These are phyloP conservation scores for Orthonevra nobilis DNA, from an alignment of 2,888 invertebrate genomes.

Conservation along the genomic window DNA sequence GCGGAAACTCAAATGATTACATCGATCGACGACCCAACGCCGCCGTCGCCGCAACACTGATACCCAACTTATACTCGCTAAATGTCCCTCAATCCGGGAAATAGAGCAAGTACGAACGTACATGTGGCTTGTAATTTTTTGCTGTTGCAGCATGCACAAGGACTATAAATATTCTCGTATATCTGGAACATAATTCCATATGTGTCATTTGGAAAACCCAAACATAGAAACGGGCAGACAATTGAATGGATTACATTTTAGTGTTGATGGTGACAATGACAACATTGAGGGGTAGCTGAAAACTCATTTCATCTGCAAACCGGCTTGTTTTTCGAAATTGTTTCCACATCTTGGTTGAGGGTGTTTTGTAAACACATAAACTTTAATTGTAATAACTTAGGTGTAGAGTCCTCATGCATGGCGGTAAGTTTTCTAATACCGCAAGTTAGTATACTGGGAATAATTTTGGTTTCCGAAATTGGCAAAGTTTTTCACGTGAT, in stretches of 20 bases:
- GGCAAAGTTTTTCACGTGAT: conserved; percentile 50
- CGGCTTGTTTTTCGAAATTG: conserved; percentile 12
- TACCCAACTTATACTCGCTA: conserved; percentile 25
- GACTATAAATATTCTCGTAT: conserved; percentile 13
- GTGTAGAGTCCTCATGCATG: neutral
- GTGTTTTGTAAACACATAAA: conserved; percentile 13
- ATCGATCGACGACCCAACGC: conserved; percentile 46
- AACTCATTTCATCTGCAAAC: no score
- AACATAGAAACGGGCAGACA: neutral
- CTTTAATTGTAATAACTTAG: conserved; percentile 54
- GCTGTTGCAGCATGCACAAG: conserved; percentile 24
- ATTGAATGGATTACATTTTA: conserved; percentile 54
- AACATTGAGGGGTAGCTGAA: conserved; percentile 10
- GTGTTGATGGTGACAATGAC: conserved; percentile 48
- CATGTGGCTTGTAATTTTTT: conserved; percentile 47
- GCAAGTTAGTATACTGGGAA: conserved; percentile 8
- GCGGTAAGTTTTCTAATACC: conserved; percentile 10
- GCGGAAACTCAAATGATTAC: conserved; percentile 37
- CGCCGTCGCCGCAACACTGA: conserved; percentile 11
- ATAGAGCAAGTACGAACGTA: conserved; percentile 40
- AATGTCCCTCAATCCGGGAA: conserved; percentile 50
- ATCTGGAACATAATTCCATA: conserved; percentile 51
- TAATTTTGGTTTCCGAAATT: conserved; percentile 43
- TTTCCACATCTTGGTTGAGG: conserved; percentile 24
- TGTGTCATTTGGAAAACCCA: conserved; percentile 13